Percentiles rank a stretch among this genome's conserved stretches.
phyloP scores from a whole-genome alignment of 2,113 vertebrate genomes.

The Zosterops japonicus region DNA sequence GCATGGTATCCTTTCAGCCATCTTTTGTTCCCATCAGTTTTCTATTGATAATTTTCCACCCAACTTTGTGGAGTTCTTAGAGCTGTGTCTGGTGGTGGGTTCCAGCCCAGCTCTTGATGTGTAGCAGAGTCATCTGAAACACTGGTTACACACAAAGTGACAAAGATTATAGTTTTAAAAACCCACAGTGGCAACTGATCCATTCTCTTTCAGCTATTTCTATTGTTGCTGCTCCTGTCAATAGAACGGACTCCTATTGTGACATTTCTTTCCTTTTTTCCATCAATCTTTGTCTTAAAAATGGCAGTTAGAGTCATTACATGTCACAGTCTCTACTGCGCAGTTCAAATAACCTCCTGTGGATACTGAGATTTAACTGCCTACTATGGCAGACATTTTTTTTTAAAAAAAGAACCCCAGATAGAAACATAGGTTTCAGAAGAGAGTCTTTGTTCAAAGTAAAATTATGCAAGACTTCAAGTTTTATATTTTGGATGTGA shows the following conservation, averaged over 20 bases:
- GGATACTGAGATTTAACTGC: background rate
- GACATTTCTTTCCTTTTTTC: background rate
- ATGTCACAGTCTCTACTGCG: background rate
- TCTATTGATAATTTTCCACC: background rate
- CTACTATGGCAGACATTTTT: background rate
- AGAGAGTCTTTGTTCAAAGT: background rate
- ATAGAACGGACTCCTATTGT: background rate
- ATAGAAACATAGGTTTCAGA: background rate
- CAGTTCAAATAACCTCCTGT: background rate
- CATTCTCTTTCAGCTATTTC: background rate
- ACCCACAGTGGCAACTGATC: background rate
- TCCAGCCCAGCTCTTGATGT: background rate
- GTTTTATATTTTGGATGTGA: background rate
- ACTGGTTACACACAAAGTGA: background rate
- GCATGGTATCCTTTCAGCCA: background rate
- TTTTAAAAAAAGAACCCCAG: background rate
- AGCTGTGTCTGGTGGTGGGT: background rate
- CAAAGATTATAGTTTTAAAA: background rate
- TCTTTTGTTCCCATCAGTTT: background rate
- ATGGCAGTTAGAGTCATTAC: background rate
- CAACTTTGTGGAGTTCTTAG: background rate
- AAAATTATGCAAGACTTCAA: background rate
- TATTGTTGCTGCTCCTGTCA: background rate
- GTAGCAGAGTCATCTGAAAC: background rate
- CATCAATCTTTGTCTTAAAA: constrained; percentile 48